Evolutionary conservation across 2,113 vertebrate genomes (phyloP).

Genomic region (Perca fluviatilis): DNA sequence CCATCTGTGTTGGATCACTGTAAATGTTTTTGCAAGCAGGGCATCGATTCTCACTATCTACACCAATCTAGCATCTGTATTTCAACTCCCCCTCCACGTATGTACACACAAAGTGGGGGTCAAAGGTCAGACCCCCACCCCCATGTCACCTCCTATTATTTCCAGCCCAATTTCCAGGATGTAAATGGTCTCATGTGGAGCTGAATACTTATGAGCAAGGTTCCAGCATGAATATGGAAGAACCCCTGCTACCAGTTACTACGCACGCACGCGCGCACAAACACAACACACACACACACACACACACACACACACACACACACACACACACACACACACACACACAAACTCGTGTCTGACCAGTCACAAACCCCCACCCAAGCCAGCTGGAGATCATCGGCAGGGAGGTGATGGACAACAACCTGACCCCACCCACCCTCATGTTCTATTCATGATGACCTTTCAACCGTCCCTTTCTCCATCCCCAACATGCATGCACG

Average conservation of each 20-base stretch:
- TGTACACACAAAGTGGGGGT: constrained; percentile 36
- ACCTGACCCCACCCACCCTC: constrained; percentile 71
- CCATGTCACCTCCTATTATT: constrained; percentile 54
- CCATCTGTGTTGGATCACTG: constrained; percentile 18
- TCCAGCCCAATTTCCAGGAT: constrained; percentile 66
- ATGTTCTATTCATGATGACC: constrained; percentile 89
- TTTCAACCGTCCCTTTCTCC: constrained; percentile 64
- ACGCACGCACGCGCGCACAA: constrained; percentile 13
- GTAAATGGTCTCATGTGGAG: constrained; percentile 61
- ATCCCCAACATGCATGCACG: not conserved
- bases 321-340: constrained; percentile 29
- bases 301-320: constrained; percentile 11
- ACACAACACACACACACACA: constrained; percentile 14
- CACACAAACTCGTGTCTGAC: constrained; percentile 14
- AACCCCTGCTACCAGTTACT: constrained; percentile 3
- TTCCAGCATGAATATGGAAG: constrained; percentile 72
- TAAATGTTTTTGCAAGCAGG: constrained; percentile 30
- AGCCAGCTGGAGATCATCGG: constrained; percentile 78
- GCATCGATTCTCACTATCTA: constrained; percentile 44
- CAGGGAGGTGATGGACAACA: constrained; percentile 66
- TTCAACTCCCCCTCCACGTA: constrained; percentile 3
- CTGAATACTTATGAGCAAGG: constrained; percentile 61
- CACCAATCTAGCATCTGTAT: constrained; percentile 45
- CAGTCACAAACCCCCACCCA: constrained; percentile 38
- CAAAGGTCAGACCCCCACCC: constrained; percentile 60